A percentile compares a stretch with the other conserved stretches of the same genome.
Evolutionary conservation across 2,797 vertebrate species (phyloP).

Genomic region (Amphiprion clarkii): DNA sequence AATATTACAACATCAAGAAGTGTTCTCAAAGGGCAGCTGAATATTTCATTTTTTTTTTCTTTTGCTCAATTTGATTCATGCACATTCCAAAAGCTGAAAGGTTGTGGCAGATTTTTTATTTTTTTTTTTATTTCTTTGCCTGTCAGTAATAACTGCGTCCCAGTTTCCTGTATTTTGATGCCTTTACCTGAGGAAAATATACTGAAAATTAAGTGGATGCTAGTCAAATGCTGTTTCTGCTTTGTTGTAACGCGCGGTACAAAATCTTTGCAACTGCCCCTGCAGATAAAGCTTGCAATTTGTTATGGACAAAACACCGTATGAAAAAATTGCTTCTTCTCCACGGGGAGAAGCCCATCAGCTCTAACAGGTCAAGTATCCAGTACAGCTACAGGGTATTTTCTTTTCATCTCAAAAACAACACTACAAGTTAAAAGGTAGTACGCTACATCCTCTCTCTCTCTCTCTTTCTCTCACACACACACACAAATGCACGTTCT

Average conservation of each 20-base stretch:
- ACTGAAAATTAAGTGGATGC: slow-evolving; percentile 27
- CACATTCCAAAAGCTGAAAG: slow-evolving; percentile 20
- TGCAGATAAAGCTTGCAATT: slow-evolving; percentile 49
- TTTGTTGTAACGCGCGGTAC: background rate
- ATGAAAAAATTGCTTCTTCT: slow-evolving; percentile 30
- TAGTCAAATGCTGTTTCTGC: slow-evolving; percentile 13
- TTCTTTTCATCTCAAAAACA: slow-evolving; percentile 55
- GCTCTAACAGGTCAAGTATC: slow-evolving; percentile 58
- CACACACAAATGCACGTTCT: background rate
- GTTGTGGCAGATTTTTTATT: background rate
- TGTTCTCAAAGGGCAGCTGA: slow-evolving; percentile 12
- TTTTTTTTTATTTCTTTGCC: background rate
- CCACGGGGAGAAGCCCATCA: slow-evolving; percentile 34
- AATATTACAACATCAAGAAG: slow-evolving; percentile 18
- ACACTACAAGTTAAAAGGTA: slow-evolving; percentile 38
- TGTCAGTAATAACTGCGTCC: background rate
- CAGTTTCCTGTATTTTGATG: slow-evolving; percentile 35
- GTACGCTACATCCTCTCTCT: background rate
- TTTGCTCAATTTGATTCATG: slow-evolving; percentile 24
- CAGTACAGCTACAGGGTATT: slow-evolving; percentile 35
- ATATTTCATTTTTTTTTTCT: slow-evolving; percentile 17
- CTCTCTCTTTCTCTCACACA: background rate
- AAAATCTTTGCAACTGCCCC: slow-evolving; percentile 35
- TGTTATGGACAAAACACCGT: slow-evolving; percentile 49
- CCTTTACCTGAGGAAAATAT: slow-evolving; percentile 24